Base-by-base conservation (phyloP, 2,113 vertebrate genomes). In the Copsychus sechellarum region DNA sequence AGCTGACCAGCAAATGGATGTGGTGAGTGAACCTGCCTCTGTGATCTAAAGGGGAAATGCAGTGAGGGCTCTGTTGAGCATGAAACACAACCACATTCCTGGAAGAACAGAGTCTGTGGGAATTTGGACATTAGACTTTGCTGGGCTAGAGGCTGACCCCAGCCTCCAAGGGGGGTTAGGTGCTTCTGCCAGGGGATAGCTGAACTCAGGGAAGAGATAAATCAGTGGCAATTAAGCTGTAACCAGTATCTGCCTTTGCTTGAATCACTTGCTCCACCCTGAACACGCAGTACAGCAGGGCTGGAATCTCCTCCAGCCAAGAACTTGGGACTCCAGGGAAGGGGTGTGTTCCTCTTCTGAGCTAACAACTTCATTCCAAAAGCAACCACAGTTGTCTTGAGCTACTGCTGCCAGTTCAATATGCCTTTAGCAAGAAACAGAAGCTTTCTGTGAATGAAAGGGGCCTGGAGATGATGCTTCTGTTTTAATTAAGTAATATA, bases 321-420 rank as follows among this genome's bases (percentile, higher is more conserved):
- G 95, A 97, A 89, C 91, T 92, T 77, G 92, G 90, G 90, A 95
- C 96, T 95, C 94, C 82, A 86, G 96, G 97, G 95, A 97, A 97
- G 81, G 93, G 95, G 94, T 92, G 93, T 96, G 93, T 85, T 97
- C 95, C 70, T 73, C 91, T 36, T 85, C 90, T 95, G 89, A 95
- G 47, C 93, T 71, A 93, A 96, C 88, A 86, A 16, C 93, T 95
- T 94, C 70, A 80, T 95, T 96, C 81, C 85, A 88, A 92, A 85
- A 94, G 93, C 90, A 97, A 95, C 78, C 84, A 61, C 61, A 65
- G 83, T 81, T 79, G 91, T 96, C 73, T 95, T 71, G 73, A 89
- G 92, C 95, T 92, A 92, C 95, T 84, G 90, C 78, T 26, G 13
- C 88, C 90, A 88, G 79, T 79, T 87, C 94, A 91, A 8, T 71